Base-by-base conservation (phyloP, 2,797 vertebrate species). In the Sebastes dallii region DNA sequence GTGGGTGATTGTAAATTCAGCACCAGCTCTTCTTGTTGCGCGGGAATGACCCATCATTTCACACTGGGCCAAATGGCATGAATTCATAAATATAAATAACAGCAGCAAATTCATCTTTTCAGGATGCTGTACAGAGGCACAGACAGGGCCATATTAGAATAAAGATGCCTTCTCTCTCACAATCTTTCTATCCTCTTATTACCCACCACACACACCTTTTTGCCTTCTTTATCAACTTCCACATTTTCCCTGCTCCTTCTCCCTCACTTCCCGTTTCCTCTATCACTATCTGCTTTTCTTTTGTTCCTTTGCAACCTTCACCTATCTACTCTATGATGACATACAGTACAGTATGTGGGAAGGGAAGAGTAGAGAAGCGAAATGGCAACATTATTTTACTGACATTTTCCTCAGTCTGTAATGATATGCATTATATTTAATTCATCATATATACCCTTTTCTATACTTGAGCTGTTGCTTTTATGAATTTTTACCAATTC, bases 71-170 rank as follows among this genome's bases (percentile, higher is more conserved):
- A 95, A 96, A 94, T 91, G 89, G 94, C 91, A 94, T 95, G 94
- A 97, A 96, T 96, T 96, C 95, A 96, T 96, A 97, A 95, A 96
- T 96, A 97, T 94, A 95, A 96, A 97, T 94, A 96, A 95, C 94
- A 93, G 81, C 88, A 94, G 88, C 87, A 94, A 92, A 96, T 88
- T 91, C 82, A 78, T 90, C 73, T 93, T 92, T 95, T 94, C 88
- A 93, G 92, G 95, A 94, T 76, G 91, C 82, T 84, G 91, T 84
- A 88, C 86, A 64, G 88, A 91, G 71, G 86, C 89, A 83, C 83
- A 76, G 87, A 88, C 83, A 84, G 84, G 61, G 86, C 82, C 86
- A 25, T 86, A 91, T 94, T 92, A 91, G 88, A 94, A 94, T 94
- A 94, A 92, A 93, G 85, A 91, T 86, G 89, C 90, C 80, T 80